phyloP scores from a whole-genome alignment of 2,888 invertebrate genomes.

The Physocephala rufipes region DNA sequence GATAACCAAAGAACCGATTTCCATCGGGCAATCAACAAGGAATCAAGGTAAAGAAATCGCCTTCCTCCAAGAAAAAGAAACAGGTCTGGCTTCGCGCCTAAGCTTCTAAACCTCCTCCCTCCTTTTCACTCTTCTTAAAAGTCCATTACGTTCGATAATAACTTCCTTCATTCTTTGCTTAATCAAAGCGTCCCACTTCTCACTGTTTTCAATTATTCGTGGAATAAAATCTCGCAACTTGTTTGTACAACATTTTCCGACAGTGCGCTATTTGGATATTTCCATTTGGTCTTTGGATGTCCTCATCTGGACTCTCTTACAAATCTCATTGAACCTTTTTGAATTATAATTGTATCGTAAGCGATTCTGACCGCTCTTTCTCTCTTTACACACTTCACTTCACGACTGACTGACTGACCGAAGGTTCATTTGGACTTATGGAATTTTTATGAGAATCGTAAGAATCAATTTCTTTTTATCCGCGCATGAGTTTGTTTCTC shows the following conservation, averaged over 20 bases:
- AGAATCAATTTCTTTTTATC: constrained; percentile 32
- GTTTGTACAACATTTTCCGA: neutral
- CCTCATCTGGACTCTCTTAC: neutral
- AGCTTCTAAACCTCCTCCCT: neutral
- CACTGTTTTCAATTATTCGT: too few relatives aligned
- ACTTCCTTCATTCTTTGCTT: too few relatives aligned
- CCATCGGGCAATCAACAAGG: neutral
- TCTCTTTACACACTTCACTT: neutral
- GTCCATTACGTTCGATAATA: too few relatives aligned
- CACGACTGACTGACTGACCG: neutral
- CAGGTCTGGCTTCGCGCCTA: neutral
- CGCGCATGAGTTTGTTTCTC: constrained; percentile 29
- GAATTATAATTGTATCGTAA: neutral
- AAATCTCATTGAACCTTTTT: neutral
- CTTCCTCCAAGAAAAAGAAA: neutral
- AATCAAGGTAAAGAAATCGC: neutral
- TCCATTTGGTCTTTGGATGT: neutral
- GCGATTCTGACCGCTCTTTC: neutral
- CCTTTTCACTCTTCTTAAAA: neutral
- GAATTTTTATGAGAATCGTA: constrained; percentile 40
- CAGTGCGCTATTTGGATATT: neutral
- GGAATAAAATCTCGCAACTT: too few relatives aligned
- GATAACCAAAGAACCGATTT: neutral
- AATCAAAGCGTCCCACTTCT: too few relatives aligned
- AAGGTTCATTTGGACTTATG: constrained; percentile 35